phyloP scores from a whole-genome alignment of 1,140 invertebrate species.

The Drosophila biarmipes region DNA sequence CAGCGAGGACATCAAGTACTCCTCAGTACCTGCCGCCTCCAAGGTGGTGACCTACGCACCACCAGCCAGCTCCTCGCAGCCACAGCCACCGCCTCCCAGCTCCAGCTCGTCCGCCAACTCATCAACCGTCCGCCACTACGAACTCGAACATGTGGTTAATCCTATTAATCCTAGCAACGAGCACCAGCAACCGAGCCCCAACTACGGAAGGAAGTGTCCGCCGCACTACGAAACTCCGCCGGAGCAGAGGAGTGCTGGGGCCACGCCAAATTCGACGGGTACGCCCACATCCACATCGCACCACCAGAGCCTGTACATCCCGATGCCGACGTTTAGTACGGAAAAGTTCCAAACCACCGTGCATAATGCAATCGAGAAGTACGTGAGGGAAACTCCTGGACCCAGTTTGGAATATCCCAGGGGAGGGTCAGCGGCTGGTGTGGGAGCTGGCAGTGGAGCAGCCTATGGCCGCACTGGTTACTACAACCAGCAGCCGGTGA shows the following conservation, averaged over 20 bases:
- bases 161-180: constrained; percentile 72
- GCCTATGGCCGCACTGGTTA: constrained; percentile 12
- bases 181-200: constrained; percentile 73
- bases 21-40: constrained; percentile 30
- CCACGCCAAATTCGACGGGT: constrained; percentile 20
- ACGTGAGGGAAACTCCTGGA: constrained; percentile 55
- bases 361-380: constrained; percentile 72
- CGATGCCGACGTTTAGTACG: constrained; percentile 73
- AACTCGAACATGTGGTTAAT: constrained; percentile 71
- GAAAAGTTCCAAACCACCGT: constrained; percentile 73
- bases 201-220: constrained; percentile 76
- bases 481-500: constrained; percentile 15
- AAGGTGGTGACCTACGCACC: constrained; percentile 51
- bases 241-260: constrained; percentile 42
- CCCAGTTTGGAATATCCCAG: constrained; percentile 59
- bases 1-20: constrained; percentile 61
- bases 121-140: constrained; percentile 44
- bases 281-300: constrained; percentile 24
- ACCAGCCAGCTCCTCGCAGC: constrained; percentile 15
- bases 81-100: constrained; percentile 9
- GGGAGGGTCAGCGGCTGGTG: constrained; percentile 6
- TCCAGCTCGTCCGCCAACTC: constrained; percentile 13
- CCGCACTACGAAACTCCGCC: constrained; percentile 68
- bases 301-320: constrained; percentile 75
- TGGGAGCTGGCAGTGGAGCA: background rate